phyloP scores from a whole-genome alignment of 2,797 vertebrate species.

The Lemur catta region DNA sequence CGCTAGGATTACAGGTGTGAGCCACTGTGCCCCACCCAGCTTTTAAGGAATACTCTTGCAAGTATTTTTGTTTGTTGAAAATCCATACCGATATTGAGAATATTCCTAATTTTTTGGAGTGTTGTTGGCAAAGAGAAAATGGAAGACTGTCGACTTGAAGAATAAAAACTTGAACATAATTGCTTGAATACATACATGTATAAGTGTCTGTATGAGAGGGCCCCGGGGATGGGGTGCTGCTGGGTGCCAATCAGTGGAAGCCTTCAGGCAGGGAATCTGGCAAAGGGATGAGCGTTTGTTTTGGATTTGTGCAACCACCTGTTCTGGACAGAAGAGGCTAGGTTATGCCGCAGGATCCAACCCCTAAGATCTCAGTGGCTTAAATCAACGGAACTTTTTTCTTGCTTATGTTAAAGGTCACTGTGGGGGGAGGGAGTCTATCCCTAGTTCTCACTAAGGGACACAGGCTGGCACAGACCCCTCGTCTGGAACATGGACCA shows the following conservation, averaged over 20 bases:
- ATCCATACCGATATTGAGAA: neutral
- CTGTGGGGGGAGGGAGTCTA: accelerated
- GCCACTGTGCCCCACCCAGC: neutral
- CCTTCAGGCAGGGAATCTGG: neutral
- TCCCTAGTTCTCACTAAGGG: too few species aligned
- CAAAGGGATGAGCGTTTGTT: neutral
- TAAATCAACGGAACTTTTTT: neutral
- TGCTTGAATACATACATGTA: too few species aligned
- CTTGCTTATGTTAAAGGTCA: neutral
- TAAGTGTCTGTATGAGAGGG: neutral
- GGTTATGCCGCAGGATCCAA: neutral
- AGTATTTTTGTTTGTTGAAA: neutral
- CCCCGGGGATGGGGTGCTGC: too few species aligned
- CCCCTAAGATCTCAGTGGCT: neutral
- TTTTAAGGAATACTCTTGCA: neutral
- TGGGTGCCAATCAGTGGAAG: neutral
- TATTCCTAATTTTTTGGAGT: neutral
- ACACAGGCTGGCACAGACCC: neutral
- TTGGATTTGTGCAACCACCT: neutral
- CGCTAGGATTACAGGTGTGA: neutral
- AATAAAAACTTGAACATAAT: neutral
- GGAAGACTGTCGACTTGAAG: neutral
- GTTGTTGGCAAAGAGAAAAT: neutral
- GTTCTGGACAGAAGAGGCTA: neutral
- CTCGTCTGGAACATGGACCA: too few species aligned